Evolutionary conservation across 2,113 vertebrate species (phyloP).

Genomic region (Anser cygnoides): DNA sequence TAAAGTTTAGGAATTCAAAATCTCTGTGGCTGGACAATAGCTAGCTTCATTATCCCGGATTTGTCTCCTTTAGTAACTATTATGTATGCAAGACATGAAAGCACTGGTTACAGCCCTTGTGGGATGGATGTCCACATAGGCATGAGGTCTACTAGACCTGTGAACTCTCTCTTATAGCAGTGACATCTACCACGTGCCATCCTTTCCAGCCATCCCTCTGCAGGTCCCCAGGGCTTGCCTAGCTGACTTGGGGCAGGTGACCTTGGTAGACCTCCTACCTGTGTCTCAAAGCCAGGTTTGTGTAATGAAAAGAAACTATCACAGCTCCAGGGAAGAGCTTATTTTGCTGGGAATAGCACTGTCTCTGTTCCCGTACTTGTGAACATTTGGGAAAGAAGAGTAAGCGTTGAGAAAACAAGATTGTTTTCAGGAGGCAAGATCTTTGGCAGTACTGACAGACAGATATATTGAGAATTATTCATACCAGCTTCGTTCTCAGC

Average conservation of each 20-base stretch:
- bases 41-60: neutral
- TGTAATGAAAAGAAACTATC: neutral
- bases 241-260: neutral
- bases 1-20: neutral
- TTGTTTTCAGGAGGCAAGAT: neutral
- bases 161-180: neutral
- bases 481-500: slow-evolving; percentile 2
- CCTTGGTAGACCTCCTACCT: neutral
- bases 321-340: neutral
- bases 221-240: neutral
- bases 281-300: neutral
- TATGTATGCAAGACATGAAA: neutral
- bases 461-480: slow-evolving; percentile 4
- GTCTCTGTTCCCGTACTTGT: neutral
- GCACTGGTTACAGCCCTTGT: neutral
- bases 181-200: rapidly evolving
- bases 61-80: neutral
- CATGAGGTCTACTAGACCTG: rapidly evolving
- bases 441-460: neutral
- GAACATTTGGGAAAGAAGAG: neutral
- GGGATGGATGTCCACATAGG: neutral
- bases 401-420: slow-evolving; percentile 7
- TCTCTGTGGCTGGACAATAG: neutral
- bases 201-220: neutral
- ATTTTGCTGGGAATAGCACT: neutral